Evolutionary conservation across 2,113 vertebrate species (phyloP), one percentile per base, ranked within the genome.

Genomic region (Clarias gariepinus): DNA sequence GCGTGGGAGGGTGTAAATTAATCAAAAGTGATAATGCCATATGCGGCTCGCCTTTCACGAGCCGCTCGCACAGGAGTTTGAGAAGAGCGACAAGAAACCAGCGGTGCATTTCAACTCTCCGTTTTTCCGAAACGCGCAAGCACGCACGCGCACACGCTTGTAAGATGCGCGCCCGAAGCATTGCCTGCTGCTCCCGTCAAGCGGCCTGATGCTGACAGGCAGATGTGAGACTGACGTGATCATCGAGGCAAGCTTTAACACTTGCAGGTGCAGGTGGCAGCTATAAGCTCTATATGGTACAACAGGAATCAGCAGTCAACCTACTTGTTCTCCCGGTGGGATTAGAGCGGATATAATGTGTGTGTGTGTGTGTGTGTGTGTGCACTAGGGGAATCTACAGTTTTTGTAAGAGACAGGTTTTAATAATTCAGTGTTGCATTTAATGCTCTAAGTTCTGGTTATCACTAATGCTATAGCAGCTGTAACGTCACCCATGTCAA

Each of bases 1-100:
- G 83, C 23, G 82, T 84, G 66, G 82, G 83, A 85, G 81, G 85
- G 77, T 89, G 88, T 85, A 87, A 89, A 89, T 89, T 58, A 89
- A 82, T 89, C 82, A 82, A 82, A 85, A 71, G 61, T 52, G 79
- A 76, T 87, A 58, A 63, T 85, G 86, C 88, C 88, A 87, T 85
- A 86, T 89, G 88, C 60, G 77, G 41, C 80, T 36, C 52, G 71
- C 79, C 82, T 84, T 74, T 68, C 79, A 55, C 57, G 13, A 82
- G 80, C 52, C 68, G 7, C 66, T 64, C 21, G 52, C 41, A 33
- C 68, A 64, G 69, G 60, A 87, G 81, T 87, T 82, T 76, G 81
- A 53, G 68, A 82, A 87, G 47, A 69, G 63, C 61, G 76, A 64
- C 61, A 33, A 60, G 55, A 15, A 64, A 57, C 57, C 79, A 77